Conservation (phyloP, 2,113 vertebrate species). For the Prochilodus magdalenae region DNA sequence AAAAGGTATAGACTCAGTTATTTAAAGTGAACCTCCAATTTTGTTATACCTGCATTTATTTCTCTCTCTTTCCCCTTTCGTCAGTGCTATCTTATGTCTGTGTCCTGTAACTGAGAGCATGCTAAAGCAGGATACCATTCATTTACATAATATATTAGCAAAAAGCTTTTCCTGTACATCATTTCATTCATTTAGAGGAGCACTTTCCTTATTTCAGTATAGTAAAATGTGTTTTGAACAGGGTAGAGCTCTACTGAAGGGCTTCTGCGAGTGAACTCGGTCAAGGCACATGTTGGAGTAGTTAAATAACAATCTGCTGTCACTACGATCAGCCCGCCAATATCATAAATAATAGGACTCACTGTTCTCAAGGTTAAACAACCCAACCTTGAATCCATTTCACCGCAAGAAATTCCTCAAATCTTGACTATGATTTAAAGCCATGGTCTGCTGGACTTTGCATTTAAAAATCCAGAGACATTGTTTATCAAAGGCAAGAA, state of each 20-base stretch:
- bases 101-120: neutral
- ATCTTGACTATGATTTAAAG: neutral
- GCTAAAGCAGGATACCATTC: neutral
- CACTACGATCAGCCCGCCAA: neutral
- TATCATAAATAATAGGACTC: conserved; percentile 3
- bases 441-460: neutral
- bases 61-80: neutral
- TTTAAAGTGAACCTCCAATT: too few species aligned
- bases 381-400: neutral
- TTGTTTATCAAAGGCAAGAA: neutral
- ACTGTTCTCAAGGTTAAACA: neutral
- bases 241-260: neutral
- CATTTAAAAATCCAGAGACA: neutral
- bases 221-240: neutral
- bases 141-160: conserved; percentile 2
- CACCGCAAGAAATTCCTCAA: neutral
- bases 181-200: neutral
- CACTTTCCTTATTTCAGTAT: neutral
- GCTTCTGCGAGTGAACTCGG: neutral
- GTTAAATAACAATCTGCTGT: conserved; percentile 3
- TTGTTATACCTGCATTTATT: neutral
- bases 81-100: neutral
- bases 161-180: neutral
- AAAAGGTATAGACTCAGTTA: too few species aligned
- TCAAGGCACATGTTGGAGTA: neutral